Conservation (phyloP, 2,113 vertebrate species). For the Rhinopomastus cyanomelas region DNA sequence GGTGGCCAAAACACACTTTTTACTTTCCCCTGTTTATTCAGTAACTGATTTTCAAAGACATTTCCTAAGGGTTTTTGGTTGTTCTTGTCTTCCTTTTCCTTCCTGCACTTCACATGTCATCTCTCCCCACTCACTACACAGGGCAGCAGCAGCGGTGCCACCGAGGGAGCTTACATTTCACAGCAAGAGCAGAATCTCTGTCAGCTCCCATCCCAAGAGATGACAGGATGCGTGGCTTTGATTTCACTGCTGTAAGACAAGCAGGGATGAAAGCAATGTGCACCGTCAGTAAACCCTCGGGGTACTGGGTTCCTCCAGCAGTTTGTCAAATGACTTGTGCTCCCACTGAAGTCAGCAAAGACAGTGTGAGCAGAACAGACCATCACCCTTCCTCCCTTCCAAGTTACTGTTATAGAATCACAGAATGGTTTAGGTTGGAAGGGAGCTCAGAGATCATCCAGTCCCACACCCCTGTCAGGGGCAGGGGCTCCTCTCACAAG, state of each 20-base stretch:
- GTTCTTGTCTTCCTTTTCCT: neutral
- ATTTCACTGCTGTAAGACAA: slow-evolving; percentile 27
- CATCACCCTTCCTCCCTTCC: neutral
- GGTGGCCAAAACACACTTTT: neutral
- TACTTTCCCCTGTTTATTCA: neutral
- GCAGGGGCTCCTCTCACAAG: no score
- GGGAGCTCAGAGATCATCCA: no score
- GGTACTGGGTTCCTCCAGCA: neutral
- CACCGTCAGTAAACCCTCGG: neutral
- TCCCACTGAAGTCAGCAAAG: neutral
- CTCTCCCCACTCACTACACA: neutral
- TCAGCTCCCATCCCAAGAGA: slow-evolving; percentile 8
- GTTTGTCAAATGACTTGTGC: neutral
- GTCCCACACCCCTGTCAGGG: no score
- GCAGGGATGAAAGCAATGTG: slow-evolving; percentile 31
- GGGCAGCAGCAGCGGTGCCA: neutral
- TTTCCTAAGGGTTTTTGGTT: slow-evolving; percentile 9
- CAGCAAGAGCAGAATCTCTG: slow-evolving; percentile 2
- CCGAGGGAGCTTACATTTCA: slow-evolving; percentile 29
- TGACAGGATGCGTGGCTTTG: neutral
- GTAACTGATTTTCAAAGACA: slow-evolving; percentile 33
- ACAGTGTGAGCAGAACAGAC: neutral
- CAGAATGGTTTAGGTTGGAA: no score
- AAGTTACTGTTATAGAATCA: neutral
- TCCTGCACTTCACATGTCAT: neutral